Evolutionary conservation across 2,113 vertebrate genomes (phyloP).

Genomic region (Coptodon bakossiorum): DNA sequence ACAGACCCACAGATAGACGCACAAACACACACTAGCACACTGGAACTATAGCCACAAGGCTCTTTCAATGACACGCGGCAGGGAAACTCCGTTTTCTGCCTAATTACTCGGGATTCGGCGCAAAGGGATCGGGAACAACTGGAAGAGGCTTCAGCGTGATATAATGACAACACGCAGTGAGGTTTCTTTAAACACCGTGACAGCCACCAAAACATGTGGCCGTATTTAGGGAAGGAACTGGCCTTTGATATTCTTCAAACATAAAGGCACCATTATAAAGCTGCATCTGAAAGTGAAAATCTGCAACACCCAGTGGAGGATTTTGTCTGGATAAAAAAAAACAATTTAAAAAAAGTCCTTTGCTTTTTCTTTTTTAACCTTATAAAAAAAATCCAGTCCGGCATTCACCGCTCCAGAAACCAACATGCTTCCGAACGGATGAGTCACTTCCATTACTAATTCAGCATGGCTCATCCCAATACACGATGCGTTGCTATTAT

Average conservation of each 20-base stretch:
- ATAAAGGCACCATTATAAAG: neutral
- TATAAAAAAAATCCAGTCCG: neutral
- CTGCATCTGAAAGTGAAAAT: neutral
- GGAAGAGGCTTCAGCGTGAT: neutral
- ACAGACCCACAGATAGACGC: neutral
- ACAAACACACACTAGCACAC: neutral
- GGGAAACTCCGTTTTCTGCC: neutral
- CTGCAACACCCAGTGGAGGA: neutral
- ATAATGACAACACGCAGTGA: neutral
- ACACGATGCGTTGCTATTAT: constrained; percentile 1
- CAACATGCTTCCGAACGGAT: neutral
- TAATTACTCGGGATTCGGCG: constrained; percentile 21
- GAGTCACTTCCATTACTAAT: constrained; percentile 50
- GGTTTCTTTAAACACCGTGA: neutral
- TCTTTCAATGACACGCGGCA: neutral
- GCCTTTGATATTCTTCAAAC: neutral
- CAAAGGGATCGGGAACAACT: neutral
- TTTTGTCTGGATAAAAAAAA: neutral
- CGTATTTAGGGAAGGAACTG: neutral
- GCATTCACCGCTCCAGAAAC: neutral
- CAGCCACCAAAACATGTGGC: neutral
- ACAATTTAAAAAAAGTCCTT: fast-evolving
- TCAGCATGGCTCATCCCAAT: constrained; percentile 14
- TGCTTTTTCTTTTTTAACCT: neutral
- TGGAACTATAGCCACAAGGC: neutral